Evolutionary conservation across 2,888 invertebrate genomes (phyloP).

Genomic region (Ommatoiulus sabulosus): DNA sequence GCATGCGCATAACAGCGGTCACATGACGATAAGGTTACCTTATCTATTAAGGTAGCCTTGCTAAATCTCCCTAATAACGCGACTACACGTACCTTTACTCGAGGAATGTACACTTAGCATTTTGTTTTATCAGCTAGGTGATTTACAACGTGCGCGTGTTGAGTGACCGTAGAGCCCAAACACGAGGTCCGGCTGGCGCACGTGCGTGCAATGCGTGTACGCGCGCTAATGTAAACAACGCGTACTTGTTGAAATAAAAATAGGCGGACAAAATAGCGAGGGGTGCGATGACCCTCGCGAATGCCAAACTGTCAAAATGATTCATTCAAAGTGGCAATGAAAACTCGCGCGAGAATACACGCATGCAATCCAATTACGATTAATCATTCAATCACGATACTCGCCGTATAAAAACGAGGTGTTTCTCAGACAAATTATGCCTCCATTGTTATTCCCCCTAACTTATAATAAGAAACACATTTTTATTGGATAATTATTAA

Average conservation of each 20-base stretch:
- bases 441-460: not conserved
- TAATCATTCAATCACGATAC: conserved; percentile 28
- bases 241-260: conserved; percentile 22
- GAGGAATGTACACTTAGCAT: too few relatives aligned
- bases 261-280: not conserved
- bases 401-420: not conserved
- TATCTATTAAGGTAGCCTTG: too few relatives aligned
- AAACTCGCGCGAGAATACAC: not conserved
- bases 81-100: too few relatives aligned
- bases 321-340: conserved; percentile 13
- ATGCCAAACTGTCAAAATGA: conserved; percentile 31
- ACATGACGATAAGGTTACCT: too few relatives aligned
- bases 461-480: not conserved
- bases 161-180: too few relatives aligned
- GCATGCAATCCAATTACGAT: conserved; percentile 25
- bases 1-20: too few relatives aligned
- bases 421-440: conserved; percentile 13
- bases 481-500: not conserved
- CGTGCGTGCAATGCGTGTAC: not conserved
- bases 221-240: not conserved
- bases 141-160: too few relatives aligned
- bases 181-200: not conserved
- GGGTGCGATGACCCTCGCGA: not conserved
- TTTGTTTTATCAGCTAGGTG: too few relatives aligned
- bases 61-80: too few relatives aligned